phyloP scores from a whole-genome alignment of 2,113 vertebrate genomes.

The Neotoma lepida region DNA sequence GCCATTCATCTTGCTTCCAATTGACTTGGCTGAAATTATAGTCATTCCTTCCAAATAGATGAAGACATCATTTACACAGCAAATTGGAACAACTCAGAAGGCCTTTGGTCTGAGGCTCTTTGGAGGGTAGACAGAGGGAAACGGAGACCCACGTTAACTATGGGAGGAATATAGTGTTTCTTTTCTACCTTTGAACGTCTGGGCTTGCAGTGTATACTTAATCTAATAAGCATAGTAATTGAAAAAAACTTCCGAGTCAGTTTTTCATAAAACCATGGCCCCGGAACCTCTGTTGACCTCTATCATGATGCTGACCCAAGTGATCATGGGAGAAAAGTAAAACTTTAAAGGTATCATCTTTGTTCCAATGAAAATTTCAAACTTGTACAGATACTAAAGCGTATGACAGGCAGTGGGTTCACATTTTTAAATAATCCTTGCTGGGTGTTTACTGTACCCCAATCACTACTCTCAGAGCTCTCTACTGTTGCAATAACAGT shows the following conservation, averaged over 20 bases:
- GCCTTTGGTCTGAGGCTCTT: conserved; percentile 2
- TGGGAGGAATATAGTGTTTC: conserved; percentile 47
- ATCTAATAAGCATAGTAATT: conserved; percentile 56
- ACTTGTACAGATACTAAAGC: not conserved
- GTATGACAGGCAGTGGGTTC: not conserved
- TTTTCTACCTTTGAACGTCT: conserved; percentile 67
- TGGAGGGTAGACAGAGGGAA: conserved; percentile 9
- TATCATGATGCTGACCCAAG: not conserved
- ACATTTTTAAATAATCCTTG: conserved; percentile 10
- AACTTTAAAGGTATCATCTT: not conserved
- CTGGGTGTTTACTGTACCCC: not conserved
- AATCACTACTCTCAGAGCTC: not conserved
- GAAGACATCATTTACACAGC: conserved; percentile 61
- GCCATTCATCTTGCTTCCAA: conserved; percentile 64
- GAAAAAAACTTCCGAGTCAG: conserved; percentile 53
- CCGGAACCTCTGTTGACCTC: conserved; percentile 32
- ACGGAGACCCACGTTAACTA: not conserved
- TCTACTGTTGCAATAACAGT: not conserved
- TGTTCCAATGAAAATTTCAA: conserved; percentile 30
- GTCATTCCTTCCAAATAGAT: conserved; percentile 58
- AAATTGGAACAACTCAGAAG: conserved; percentile 34
- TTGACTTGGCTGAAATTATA: conserved; percentile 61
- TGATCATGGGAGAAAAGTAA: not conserved
- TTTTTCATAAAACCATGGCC: conserved; percentile 51
- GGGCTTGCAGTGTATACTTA: conserved; percentile 36